Evolutionary conservation across 2,113 vertebrate species (phyloP).

Genomic region (Phainopepla nitens): DNA sequence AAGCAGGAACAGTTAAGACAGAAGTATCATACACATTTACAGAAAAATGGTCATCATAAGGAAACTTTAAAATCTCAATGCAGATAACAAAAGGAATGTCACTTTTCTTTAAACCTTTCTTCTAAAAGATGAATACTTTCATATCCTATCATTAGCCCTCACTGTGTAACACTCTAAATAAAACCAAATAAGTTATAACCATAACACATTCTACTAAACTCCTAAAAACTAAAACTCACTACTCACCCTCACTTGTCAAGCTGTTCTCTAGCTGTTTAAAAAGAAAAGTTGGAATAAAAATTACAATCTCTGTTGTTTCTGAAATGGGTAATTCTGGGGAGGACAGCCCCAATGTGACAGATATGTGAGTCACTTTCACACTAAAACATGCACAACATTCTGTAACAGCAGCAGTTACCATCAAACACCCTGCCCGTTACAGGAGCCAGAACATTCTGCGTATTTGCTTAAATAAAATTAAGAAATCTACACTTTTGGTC

Average conservation of each 20-base stretch:
- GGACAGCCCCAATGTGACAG: background rate
- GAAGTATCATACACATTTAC: background rate
- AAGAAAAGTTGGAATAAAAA: background rate
- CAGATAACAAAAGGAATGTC: constrained; percentile 37
- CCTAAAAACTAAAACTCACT: constrained; percentile 33
- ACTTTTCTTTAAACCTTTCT: constrained; percentile 11
- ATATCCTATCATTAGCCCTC: background rate
- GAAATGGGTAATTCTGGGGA: background rate
- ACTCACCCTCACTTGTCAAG: background rate
- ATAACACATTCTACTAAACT: background rate
- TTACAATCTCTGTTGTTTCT: background rate
- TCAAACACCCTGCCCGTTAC: background rate
- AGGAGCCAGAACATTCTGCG: background rate
- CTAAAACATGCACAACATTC: background rate
- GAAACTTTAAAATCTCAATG: constrained; percentile 13
- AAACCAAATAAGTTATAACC: background rate
- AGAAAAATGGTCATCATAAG: background rate
- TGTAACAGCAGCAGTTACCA: background rate
- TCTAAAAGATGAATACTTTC: background rate
- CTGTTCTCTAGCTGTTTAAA: background rate
- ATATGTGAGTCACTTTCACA: background rate
- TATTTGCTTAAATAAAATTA: background rate
- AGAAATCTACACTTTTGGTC: constrained; percentile 26
- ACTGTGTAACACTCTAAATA: background rate
- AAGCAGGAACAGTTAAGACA: constrained; percentile 6